Conservation (phyloP, 2,888 invertebrate species). For the Drosophila phalerata region DNA sequence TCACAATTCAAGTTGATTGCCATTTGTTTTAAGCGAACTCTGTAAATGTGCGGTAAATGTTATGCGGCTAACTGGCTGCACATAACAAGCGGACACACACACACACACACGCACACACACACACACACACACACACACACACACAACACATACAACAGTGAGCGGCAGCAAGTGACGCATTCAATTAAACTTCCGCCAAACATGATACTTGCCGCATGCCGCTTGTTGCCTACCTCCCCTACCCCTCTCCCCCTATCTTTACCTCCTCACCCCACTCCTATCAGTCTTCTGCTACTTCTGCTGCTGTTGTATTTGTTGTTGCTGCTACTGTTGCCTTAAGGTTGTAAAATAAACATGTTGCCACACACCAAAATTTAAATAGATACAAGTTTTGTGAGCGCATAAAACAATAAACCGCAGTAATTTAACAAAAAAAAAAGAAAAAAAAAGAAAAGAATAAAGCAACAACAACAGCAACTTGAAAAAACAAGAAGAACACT, state of each 20-base stretch:
- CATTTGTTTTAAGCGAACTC: slow-evolving; percentile 74
- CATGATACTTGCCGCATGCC: slow-evolving; percentile 65
- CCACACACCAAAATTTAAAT: slow-evolving; percentile 83
- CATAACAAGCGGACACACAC: slow-evolving; percentile 62
- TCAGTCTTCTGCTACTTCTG: slow-evolving; percentile 19
- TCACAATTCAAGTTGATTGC: slow-evolving; percentile 79
- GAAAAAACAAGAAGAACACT: slow-evolving; percentile 20
- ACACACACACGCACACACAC: slow-evolving; percentile 30
- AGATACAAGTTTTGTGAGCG: slow-evolving; percentile 82
- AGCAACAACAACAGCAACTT: slow-evolving; percentile 5
- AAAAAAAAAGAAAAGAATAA: too few relatives aligned
- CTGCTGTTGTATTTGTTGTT: too few relatives aligned
- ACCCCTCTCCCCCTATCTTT: not conserved
- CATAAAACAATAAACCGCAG: slow-evolving; percentile 81
- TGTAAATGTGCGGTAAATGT: slow-evolving; percentile 67
- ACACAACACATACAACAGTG: slow-evolving; percentile 20
- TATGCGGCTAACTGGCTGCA: slow-evolving; percentile 74
- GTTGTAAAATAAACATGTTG: slow-evolving; percentile 84
- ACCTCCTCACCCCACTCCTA: slow-evolving; percentile 6
- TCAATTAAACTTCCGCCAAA: slow-evolving; percentile 82
- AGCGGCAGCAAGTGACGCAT: slow-evolving; percentile 68
- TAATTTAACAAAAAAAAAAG: slow-evolving; percentile 58
- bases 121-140: slow-evolving; percentile 29
- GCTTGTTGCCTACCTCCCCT: slow-evolving; percentile 44
- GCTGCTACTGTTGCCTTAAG: slow-evolving; percentile 65